A percentile compares a stretch with the other conserved stretches of the same genome.
phyloP scores from a whole-genome alignment of 2,797 vertebrate species.

The Falco columbarius region DNA sequence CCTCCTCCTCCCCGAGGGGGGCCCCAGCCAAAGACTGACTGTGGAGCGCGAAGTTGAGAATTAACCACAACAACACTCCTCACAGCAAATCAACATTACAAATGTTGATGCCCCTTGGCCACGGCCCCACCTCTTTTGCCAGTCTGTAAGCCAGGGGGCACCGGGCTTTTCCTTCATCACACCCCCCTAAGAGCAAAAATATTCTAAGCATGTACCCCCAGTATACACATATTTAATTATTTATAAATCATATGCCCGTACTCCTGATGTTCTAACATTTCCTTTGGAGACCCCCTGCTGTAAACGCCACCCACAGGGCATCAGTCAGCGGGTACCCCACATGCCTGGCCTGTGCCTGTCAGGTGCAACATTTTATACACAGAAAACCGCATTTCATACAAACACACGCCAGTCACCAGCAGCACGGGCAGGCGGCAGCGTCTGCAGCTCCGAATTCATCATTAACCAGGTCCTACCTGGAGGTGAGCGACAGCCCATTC shows the following conservation, averaged over 20 bases:
- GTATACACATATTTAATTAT: not conserved
- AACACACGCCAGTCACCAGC: not conserved
- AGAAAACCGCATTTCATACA: too few relatives aligned
- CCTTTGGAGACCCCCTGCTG: too few relatives aligned
- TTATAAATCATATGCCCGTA: not conserved
- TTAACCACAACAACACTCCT: not conserved
- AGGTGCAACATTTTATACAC: not conserved
- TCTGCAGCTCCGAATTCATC: not conserved
- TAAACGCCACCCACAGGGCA: too few relatives aligned
- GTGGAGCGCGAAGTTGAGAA: fast-evolving
- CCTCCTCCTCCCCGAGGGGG: not conserved
- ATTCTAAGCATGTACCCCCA: too few relatives aligned
- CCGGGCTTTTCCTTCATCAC: not conserved
- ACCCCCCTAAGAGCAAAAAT: not conserved
- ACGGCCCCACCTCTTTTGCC: fast-evolving
- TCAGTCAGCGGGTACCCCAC: fast-evolving
- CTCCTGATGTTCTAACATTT: not conserved
- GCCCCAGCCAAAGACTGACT: not conserved
- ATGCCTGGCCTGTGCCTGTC: not conserved
- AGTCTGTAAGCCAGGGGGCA: not conserved
- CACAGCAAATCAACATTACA: not conserved
- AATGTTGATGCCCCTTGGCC: too few relatives aligned
- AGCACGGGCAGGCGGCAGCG: not conserved
- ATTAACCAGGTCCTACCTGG: not conserved
- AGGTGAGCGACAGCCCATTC: not conserved